These are phyloP conservation scores for Drosophila nebulosa DNA, from an alignment of 1,140 invertebrate species.

Conservation along the genomic window DNA sequence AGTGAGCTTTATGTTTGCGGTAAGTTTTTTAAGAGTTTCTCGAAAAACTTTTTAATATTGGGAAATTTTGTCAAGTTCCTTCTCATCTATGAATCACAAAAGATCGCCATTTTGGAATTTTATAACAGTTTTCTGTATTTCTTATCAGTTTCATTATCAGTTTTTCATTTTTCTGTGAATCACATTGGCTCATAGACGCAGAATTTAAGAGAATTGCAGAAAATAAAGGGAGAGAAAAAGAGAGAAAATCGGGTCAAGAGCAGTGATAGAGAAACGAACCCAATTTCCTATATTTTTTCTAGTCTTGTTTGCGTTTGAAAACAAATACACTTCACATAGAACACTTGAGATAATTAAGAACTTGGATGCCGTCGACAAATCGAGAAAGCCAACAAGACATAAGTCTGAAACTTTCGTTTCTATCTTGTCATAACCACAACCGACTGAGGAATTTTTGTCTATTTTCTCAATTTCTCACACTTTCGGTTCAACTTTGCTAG, in stretches of 20 bases:
- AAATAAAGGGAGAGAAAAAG: not conserved
- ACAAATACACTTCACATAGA: not conserved
- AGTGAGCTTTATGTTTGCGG: constrained; percentile 93
- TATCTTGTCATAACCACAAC: not conserved
- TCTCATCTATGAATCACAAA: constrained; percentile 43
- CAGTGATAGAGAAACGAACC: not conserved
- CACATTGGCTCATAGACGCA: constrained; percentile 17
- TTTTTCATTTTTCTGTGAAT: constrained; percentile 31
- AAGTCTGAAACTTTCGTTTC: not conserved
- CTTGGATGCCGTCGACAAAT: not conserved
- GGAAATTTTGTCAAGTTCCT: not conserved
- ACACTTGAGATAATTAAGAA: not conserved
- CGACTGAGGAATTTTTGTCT: not conserved
- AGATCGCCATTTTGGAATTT: constrained; percentile 50
- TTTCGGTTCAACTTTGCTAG: not conserved
- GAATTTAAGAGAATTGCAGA: not conserved
- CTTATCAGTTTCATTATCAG: constrained; percentile 32
- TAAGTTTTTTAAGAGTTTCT: constrained; percentile 82
- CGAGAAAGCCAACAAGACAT: not conserved
- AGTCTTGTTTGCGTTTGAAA: constrained; percentile 12
- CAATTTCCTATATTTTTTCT: not conserved
- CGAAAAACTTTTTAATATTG: not conserved
- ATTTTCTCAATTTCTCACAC: not conserved
- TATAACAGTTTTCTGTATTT: constrained; percentile 10
- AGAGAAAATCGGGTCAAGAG: constrained; percentile 39